phyloP scores from a whole-genome alignment of 2,888 invertebrate genomes.

The Yponomeuta sedellus region DNA sequence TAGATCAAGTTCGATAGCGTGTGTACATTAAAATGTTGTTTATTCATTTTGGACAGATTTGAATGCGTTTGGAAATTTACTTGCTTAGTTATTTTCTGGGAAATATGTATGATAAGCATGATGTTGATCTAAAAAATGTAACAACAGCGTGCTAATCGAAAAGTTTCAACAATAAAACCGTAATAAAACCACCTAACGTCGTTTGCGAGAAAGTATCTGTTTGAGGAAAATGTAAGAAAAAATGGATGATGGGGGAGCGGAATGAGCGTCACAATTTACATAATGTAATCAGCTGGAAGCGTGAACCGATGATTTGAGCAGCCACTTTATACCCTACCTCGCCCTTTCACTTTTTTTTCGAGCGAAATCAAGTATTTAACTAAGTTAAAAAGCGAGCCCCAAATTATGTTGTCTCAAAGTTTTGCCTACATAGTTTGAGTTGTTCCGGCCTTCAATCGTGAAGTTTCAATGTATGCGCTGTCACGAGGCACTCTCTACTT shows the following conservation, averaged over 20 bases:
- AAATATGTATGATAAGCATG: no score
- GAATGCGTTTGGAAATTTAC: no score
- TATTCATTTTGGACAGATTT: no score
- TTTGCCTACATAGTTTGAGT: background rate
- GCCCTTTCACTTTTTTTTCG: conserved; percentile 33
- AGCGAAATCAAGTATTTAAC: conserved; percentile 55
- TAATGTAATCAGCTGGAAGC: conserved; percentile 62
- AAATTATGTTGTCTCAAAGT: background rate
- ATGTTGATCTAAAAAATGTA: background rate
- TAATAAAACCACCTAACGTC: conserved; percentile 9
- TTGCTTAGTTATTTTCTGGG: no score
- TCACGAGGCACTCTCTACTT: background rate
- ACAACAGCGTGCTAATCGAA: conserved; percentile 2
- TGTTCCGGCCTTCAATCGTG: background rate
- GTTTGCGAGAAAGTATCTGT: conserved; percentile 8
- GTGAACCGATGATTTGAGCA: conserved; percentile 57
- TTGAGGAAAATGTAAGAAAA: conserved; percentile 16
- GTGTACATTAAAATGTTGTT: no score
- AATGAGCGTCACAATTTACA: conserved; percentile 49
- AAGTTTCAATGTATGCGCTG: background rate
- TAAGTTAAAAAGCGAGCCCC: conserved; percentile 45
- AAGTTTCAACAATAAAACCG: background rate
- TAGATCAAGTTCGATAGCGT: no score
- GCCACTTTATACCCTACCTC: conserved; percentile 28
- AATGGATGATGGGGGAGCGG: conserved; percentile 42